These are phyloP conservation scores for Notechis scutatus DNA, from an alignment of 2,113 vertebrate genomes.

Conservation along the genomic window DNA sequence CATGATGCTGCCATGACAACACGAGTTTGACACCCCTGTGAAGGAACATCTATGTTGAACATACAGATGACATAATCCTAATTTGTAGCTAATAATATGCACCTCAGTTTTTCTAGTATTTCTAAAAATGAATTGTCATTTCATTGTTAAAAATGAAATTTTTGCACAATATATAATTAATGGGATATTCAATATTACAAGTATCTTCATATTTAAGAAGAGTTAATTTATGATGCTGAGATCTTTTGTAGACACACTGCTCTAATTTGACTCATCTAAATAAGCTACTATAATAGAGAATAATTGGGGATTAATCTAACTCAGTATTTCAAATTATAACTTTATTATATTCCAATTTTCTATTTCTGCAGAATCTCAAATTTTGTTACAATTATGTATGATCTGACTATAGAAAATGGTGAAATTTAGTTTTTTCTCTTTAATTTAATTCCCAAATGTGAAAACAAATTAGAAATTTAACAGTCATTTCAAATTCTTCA, in stretches of 20 bases:
- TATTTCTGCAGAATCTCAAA: neutral
- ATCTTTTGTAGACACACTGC: neutral
- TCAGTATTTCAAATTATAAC: neutral
- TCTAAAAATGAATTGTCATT: neutral
- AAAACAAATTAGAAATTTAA: neutral
- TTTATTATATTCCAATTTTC: neutral
- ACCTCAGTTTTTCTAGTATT: neutral
- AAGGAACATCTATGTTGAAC: neutral
- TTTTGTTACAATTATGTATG: neutral
- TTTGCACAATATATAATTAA: neutral
- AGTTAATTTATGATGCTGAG: neutral
- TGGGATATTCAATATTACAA: neutral
- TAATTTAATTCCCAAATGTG: neutral
- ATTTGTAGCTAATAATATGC: neutral
- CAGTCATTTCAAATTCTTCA: neutral
- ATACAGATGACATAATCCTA: neutral
- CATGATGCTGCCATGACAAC: no score
- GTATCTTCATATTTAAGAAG: neutral
- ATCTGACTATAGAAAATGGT: neutral
- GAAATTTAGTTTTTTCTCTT: neutral
- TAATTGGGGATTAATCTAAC: neutral
- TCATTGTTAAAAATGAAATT: neutral
- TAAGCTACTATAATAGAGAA: neutral
- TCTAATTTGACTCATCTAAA: neutral
- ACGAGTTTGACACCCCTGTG: no score